phyloP scores from a whole-genome alignment of 2,888 invertebrate genomes.

The Tenthredo mesomela region DNA sequence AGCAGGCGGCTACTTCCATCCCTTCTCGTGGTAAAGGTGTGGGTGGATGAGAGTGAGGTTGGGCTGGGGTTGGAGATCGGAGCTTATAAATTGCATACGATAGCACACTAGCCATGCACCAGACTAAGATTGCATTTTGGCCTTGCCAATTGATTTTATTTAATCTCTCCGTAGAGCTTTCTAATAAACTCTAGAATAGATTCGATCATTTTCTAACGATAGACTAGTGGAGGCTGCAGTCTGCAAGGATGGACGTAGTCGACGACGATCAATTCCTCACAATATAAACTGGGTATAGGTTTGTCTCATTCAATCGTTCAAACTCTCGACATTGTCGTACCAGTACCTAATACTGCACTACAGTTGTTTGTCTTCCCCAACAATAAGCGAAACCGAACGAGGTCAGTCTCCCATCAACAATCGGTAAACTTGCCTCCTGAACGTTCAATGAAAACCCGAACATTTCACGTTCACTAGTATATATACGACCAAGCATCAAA shows the following conservation, averaged over 20 bases:
- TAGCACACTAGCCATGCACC: conserved; percentile 66
- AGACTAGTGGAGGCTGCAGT: neutral
- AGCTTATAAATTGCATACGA: conserved; percentile 75
- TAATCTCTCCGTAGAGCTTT: conserved; percentile 35
- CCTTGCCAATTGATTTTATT: conserved; percentile 66
- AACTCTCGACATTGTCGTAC: conserved; percentile 40
- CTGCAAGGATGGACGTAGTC: neutral
- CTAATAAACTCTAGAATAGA: conserved; percentile 44
- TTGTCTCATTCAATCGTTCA: conserved; percentile 37
- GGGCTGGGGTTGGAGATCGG: conserved; percentile 56
- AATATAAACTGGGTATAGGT: neutral
- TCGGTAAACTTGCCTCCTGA: conserved; percentile 34
- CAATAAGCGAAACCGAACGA: conserved; percentile 48
- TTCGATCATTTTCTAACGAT: conserved; percentile 1
- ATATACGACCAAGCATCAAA: conserved; percentile 2
- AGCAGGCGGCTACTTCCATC: conserved; percentile 71
- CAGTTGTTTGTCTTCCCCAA: conserved; percentile 45
- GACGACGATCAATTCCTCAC: conserved; percentile 26
- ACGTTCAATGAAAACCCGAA: conserved; percentile 23
- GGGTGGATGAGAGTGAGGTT: conserved; percentile 51
- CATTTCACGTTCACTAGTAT: conserved; percentile 5
- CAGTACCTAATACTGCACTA: conserved; percentile 25
- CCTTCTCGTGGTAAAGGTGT: conserved; percentile 62
- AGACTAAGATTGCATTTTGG: conserved; percentile 68
- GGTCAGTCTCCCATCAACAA: conserved; percentile 44